A percentile compares a stretch with the other conserved stretches of the same genome.
These are phyloP conservation scores for Okapia johnstoni DNA, from an alignment of 2,113 vertebrate species.

Conservation along the genomic window DNA sequence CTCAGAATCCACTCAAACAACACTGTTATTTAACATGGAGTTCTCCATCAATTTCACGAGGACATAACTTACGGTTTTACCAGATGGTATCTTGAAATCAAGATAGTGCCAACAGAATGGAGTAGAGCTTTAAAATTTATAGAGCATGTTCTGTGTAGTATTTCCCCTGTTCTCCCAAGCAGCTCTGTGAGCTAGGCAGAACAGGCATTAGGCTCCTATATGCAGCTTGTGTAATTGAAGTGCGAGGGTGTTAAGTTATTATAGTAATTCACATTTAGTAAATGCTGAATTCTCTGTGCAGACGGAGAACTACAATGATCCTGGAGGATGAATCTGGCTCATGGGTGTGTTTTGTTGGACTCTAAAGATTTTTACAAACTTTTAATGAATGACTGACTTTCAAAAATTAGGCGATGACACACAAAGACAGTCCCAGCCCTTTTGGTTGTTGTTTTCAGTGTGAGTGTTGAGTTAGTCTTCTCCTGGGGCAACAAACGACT, in stretches of 20 bases:
- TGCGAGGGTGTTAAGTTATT: background rate
- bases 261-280: background rate
- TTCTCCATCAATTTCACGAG: background rate
- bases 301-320: background rate
- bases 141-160: background rate
- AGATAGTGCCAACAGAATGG: background rate
- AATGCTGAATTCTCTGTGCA: background rate
- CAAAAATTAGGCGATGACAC: background rate
- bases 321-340: background rate
- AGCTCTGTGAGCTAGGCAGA: background rate
- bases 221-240: background rate
- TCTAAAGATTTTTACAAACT: background rate
- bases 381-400: background rate
- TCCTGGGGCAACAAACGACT: background rate
- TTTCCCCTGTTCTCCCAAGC: background rate
- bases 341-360: background rate
- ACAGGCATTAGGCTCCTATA: background rate
- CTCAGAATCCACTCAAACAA: background rate
- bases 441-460: background rate
- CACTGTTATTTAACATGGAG: background rate
- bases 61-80: background rate
- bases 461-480: background rate
- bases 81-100: background rate
- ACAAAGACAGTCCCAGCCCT: accelerated
- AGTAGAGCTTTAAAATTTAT: background rate